These are phyloP conservation scores for Hofmannophila pseudospretella DNA, from an alignment of 2,888 invertebrate species.

Conservation along the genomic window DNA sequence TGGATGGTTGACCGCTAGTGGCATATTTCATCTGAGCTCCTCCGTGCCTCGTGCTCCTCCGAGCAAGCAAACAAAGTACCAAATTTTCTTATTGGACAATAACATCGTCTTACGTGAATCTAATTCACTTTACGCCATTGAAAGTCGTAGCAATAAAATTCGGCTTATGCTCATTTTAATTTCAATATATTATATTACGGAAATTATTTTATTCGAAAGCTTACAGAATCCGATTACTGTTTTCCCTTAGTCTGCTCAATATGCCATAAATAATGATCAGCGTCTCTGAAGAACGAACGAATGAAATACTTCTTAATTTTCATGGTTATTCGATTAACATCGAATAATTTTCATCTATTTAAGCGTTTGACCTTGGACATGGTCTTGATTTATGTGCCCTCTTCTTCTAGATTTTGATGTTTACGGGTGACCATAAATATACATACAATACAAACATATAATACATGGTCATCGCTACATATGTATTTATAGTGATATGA, in stretches of 20 bases:
- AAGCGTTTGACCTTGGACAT: background rate
- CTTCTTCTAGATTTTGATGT: too few relatives aligned
- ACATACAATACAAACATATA: too few relatives aligned
- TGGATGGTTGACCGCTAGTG: too few relatives aligned
- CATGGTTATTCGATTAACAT: conserved; percentile 18
- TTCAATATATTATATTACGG: conserved; percentile 48
- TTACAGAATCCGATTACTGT: conserved; percentile 46
- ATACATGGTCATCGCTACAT: too few relatives aligned
- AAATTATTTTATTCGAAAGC: conserved; percentile 45
- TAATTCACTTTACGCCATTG: conserved; percentile 45
- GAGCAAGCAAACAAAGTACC: too few relatives aligned
- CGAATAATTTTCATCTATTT: background rate
- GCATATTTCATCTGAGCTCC: too few relatives aligned
- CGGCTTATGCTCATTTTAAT: conserved; percentile 56
- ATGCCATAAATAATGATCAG: conserved; percentile 60
- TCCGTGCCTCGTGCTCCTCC: too few relatives aligned
- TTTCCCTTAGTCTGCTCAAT: conserved; percentile 47
- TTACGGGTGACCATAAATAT: too few relatives aligned
- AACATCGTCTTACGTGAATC: conserved; percentile 44
- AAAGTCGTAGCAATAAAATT: conserved; percentile 48
- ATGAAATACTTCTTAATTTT: conserved; percentile 39
- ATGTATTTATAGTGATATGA: too few relatives aligned
- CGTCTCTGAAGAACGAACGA: conserved; percentile 30
- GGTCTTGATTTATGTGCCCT: background rate
- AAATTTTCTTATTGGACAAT: conserved; percentile 17